Base-by-base conservation (phyloP, 1,140 invertebrate genomes). In the Solenopsis fugax region DNA sequence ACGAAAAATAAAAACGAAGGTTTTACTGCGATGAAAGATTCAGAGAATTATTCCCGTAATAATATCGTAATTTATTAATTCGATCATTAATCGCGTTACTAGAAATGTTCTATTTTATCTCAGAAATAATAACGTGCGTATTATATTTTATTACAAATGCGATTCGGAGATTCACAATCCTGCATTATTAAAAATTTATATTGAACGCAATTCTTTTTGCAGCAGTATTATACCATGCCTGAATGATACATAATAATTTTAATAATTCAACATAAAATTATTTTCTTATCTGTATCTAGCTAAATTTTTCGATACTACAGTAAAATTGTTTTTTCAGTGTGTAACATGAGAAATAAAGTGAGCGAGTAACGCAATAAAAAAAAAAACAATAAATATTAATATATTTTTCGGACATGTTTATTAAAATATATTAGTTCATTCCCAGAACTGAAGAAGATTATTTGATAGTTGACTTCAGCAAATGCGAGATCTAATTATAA, bases 401-500 rank as follows among this genome's bases (percentile, higher is more conserved):
- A 24, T 29, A 29, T 29, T 29, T 29, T 29, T 29, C 29, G 29
- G 29, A 2, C 16, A 13, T 12, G 24, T 48, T 54, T 34, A n/a
- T 65, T n/a, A n/a, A 72, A 24, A 29, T 56, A 16, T 10, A 16
- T 1, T 9, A 16, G 12, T 45, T 62, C 18, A n/a, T 77, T 60
- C n/a, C 7, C 37, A n/a, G 7, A 48, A 10, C 2, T 2, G n/a
- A 77, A 13, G 21, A 13, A 56, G 21, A 77, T 48, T 13, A 29
- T 54, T 73, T 13, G 16, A 29, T 78, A 4, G 1, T 41, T 41
- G 45, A 45, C 12, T 65, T 37, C 10, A 7, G 5, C 13, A n/a
- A 29, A 52, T 29, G 18, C 21, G 16, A 65, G 24, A 85, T 18
- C 54, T 24, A 45, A 88, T 86, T 62, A 50, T 81, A 29, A 67